A percentile compares a stretch with the other conserved stretches of the same genome.
Evolutionary conservation across 1,140 invertebrate species (phyloP).

Genomic region (Penaeus japonicus): DNA sequence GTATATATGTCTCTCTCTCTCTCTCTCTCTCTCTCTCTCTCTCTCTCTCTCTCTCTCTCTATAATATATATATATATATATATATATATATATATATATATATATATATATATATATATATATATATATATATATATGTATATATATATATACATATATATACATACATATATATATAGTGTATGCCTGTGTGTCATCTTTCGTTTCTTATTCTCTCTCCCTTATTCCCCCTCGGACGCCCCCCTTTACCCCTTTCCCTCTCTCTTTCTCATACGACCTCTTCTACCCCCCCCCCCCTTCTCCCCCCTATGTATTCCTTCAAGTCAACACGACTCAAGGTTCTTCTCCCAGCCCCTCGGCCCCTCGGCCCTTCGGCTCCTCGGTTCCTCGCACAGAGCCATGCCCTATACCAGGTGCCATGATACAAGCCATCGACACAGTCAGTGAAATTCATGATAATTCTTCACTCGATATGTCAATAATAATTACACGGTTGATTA

Average conservation of each 20-base stretch:
- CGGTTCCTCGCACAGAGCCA: background rate
- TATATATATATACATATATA: too few relatives aligned
- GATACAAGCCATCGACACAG: background rate
- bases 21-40: too few relatives aligned
- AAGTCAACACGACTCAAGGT: too few relatives aligned
- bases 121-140: too few relatives aligned
- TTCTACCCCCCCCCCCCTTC: background rate
- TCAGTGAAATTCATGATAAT: background rate
- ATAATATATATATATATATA: too few relatives aligned
- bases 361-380: background rate
- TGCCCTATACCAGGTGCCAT: background rate
- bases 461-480: too few relatives aligned
- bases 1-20: too few relatives aligned
- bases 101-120: too few relatives aligned
- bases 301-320: background rate
- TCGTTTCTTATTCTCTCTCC: background rate
- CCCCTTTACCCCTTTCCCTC: background rate
- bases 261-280: background rate
- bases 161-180: background rate
- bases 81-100: too few relatives aligned
- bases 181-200: background rate
- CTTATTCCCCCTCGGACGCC: background rate
- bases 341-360: background rate
- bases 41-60: too few relatives aligned
- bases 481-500: too few relatives aligned